Evolutionary conservation across 1,140 invertebrate genomes (phyloP).

Genomic region (Drosophila setifemur): DNA sequence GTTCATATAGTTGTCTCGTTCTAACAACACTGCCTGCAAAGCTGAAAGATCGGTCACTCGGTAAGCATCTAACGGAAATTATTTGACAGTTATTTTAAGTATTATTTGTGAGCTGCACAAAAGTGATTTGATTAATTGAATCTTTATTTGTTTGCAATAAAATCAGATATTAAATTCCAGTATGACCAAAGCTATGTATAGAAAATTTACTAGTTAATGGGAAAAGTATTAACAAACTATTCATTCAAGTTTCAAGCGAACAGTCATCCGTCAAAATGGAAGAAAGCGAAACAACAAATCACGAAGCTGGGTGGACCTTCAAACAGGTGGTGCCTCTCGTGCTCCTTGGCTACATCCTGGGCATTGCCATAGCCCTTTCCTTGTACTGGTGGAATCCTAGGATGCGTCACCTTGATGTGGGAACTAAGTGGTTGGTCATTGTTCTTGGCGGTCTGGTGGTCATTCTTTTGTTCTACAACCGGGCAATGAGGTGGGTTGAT

Average conservation of each 20-base stretch:
- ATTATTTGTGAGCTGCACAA: too few relatives aligned
- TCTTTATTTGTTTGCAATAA: too few relatives aligned
- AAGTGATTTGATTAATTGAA: too few relatives aligned
- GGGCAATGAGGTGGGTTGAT: conserved; percentile 34
- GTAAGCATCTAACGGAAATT: too few relatives aligned
- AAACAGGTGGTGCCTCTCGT: conserved; percentile 22
- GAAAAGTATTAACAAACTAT: too few relatives aligned
- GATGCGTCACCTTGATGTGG: conserved; percentile 7
- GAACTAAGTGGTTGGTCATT: conserved; percentile 5
- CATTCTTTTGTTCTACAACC: conserved; percentile 24
- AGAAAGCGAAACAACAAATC: neutral
- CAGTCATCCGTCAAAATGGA: neutral
- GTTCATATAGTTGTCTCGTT: too few relatives aligned
- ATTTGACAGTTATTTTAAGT: too few relatives aligned
- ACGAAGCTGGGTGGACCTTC: conserved; percentile 11
- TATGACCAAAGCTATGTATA: too few relatives aligned
- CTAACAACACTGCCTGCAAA: too few relatives aligned
- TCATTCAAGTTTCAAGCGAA: neutral
- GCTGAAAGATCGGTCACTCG: too few relatives aligned
- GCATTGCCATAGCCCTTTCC: conserved; percentile 10
- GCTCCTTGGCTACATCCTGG: conserved; percentile 31
- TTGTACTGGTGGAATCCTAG: conserved; percentile 43
- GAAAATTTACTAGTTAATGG: too few relatives aligned
- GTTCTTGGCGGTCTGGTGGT: conserved; percentile 3
- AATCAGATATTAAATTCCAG: too few relatives aligned